Conservation (phyloP, 2,888 invertebrate species). For the Thumatha senex region DNA sequence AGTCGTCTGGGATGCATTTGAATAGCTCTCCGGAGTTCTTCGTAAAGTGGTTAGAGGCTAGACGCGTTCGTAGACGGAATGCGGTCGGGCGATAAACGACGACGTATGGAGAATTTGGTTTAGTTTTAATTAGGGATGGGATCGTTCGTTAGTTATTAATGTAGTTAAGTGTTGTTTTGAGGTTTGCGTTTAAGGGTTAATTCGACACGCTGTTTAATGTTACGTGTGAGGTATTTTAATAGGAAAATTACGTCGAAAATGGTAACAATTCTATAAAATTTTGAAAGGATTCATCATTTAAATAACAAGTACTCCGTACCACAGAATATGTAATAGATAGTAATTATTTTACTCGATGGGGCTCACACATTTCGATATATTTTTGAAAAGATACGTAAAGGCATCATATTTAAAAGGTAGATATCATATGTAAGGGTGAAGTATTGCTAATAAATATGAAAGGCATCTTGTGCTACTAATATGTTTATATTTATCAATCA, state of each 20-base stretch:
- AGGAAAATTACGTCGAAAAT: background rate
- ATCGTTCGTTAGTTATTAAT: slow-evolving; percentile 41
- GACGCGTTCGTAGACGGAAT: slow-evolving; percentile 71
- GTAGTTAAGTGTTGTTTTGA: slow-evolving; percentile 13
- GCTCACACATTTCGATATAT: no score
- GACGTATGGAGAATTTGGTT: slow-evolving; percentile 36
- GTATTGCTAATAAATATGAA: no score
- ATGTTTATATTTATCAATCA: no score
- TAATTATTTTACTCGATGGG: no score
- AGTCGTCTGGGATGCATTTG: slow-evolving; percentile 41
- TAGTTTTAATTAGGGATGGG: slow-evolving; percentile 49
- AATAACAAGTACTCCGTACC: no score
- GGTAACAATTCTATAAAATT: background rate
- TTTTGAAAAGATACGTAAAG: no score
- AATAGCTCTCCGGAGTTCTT: slow-evolving; percentile 51
- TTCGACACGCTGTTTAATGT: slow-evolving; percentile 1
- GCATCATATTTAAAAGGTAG: no score
- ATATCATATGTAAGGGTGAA: no score
- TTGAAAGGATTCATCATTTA: background rate
- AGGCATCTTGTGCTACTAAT: no score
- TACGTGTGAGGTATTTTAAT: slow-evolving; percentile 1
- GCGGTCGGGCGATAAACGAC: slow-evolving; percentile 40
- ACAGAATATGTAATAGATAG: no score
- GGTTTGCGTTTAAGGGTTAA: slow-evolving; percentile 6
- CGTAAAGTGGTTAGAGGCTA: slow-evolving; percentile 61